Evolutionary conservation across 2,888 invertebrate species (phyloP), one percentile per base, ranked within the genome.

Genomic region (Dioctria linearis): DNA sequence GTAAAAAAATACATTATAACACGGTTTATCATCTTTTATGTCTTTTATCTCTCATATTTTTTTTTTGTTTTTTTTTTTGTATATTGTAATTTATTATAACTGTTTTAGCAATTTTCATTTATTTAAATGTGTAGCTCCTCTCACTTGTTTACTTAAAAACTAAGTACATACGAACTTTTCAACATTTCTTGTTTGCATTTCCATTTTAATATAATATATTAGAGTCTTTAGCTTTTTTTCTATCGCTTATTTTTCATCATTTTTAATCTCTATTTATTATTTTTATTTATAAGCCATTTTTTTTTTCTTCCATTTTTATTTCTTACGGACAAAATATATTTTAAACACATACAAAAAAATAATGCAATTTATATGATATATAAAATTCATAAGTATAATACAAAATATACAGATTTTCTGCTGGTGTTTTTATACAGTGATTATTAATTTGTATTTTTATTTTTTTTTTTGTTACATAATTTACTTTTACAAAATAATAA

Each of bases 381-480:
- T 69, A 69, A 69, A 69, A 69, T 51, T 51, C 5, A 37, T 69
- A 51, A 25, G 13, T 69, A 67, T 69, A 69, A 69, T 69, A 9
- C 49, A 69, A 69, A 69, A 69, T 69, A 69, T 69, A 69, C 69
- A 69, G 37, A 51, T 51, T 69, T 37, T 69, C 43, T 69, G 43
- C 69, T 69, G 69, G 69, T 69, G 69, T 69, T 69, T 66, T 51
- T 51, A 69, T 69, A 69, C 69, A 69, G 69, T 69, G 69, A 69
- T 69, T 51, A 51, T 46, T 42, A 25, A 25, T 25, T 25, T 25
- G 25, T 25, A 25, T 25, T 66, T 46, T 8, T 8, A 54, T 11
- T 54, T 54, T 54, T 54, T 8, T 11, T n/a, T 25, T 25, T 25
- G 25, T 25, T 25, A 25, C 25, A 25, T 25, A 25, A 54, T 54